A percentile compares a stretch with the other conserved stretches of the same genome.
These are phyloP conservation scores for Drosophila bocki DNA, from an alignment of 1,140 invertebrate species.

Conservation along the genomic window DNA sequence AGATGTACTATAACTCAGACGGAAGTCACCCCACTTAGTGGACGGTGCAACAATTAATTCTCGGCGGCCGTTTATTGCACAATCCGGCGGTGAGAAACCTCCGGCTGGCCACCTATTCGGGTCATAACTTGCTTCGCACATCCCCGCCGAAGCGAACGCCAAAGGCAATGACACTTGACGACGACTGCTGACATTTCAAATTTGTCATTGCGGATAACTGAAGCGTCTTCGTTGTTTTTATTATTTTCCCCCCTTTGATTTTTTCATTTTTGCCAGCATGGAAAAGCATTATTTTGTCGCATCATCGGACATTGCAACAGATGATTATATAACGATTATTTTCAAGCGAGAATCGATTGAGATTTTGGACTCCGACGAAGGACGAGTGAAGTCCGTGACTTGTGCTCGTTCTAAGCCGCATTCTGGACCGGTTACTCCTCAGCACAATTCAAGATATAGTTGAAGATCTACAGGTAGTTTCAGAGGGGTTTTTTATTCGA, in stretches of 20 bases:
- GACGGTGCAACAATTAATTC: conserved; percentile 61
- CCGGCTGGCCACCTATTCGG: conserved; percentile 61
- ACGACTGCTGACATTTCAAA: conserved; percentile 74
- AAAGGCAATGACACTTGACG: conserved; percentile 74
- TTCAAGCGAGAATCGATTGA: conserved; percentile 15
- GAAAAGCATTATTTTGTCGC: conserved; percentile 56
- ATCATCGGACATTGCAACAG: conserved; percentile 48
- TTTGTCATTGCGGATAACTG: conserved; percentile 73
- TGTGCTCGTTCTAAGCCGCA: conserved; percentile 21
- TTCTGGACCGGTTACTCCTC: conserved; percentile 19
- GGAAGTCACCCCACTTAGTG: conserved; percentile 50
- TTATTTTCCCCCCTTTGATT: conserved; percentile 2
- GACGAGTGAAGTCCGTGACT: conserved; percentile 20
- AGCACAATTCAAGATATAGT: not conserved
- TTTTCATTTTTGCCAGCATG: conserved; percentile 23
- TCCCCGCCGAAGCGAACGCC: conserved; percentile 27
- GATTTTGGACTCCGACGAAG: conserved; percentile 32
- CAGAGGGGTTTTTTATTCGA: not conserved
- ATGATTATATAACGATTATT: conserved; percentile 32
- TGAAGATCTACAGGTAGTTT: conserved; percentile 2
- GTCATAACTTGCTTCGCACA: conserved; percentile 73
- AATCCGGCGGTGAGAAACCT: conserved; percentile 56
- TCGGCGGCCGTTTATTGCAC: conserved; percentile 56
- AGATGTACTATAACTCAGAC: not conserved
- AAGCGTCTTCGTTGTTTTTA: conserved; percentile 40